A percentile compares a stretch with the other conserved stretches of the same genome.
Conservation (phyloP, 2,113 vertebrate species). For the Cervus canadensis region DNA sequence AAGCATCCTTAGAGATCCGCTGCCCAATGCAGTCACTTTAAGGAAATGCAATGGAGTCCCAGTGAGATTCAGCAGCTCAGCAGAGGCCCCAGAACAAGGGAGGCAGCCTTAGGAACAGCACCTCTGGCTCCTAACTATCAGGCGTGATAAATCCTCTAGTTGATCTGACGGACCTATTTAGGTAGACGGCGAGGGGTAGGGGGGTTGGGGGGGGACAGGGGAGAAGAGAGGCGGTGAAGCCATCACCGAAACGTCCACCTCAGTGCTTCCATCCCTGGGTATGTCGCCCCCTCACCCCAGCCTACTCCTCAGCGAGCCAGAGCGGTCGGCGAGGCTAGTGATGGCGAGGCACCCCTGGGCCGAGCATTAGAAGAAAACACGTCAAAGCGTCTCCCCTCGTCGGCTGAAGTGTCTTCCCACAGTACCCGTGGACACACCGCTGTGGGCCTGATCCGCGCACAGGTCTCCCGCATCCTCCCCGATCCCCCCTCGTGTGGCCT, state of each 20-base stretch:
- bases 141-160: too few relatives aligned
- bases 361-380: neutral
- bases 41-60: neutral
- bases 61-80: neutral
- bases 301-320: neutral
- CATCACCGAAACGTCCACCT: too few relatives aligned
- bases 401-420: neutral
- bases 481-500: neutral
- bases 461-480: too few relatives aligned
- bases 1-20: neutral
- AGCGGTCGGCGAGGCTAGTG: neutral
- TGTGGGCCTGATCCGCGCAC: neutral
- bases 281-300: neutral
- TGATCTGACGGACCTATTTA: neutral
- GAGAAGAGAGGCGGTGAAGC: too few relatives aligned
- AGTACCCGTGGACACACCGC: neutral
- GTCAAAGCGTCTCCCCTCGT: neutral
- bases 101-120: neutral
- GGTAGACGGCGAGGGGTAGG: neutral
- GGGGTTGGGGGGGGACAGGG: neutral
- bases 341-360: neutral
- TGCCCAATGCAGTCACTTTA: neutral
- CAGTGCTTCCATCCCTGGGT: neutral
- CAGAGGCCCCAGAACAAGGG: neutral
- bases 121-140: neutral